These are phyloP conservation scores for Bilobella aurantiaca DNA, from an alignment of 1,140 invertebrate genomes.

Conservation along the genomic window DNA sequence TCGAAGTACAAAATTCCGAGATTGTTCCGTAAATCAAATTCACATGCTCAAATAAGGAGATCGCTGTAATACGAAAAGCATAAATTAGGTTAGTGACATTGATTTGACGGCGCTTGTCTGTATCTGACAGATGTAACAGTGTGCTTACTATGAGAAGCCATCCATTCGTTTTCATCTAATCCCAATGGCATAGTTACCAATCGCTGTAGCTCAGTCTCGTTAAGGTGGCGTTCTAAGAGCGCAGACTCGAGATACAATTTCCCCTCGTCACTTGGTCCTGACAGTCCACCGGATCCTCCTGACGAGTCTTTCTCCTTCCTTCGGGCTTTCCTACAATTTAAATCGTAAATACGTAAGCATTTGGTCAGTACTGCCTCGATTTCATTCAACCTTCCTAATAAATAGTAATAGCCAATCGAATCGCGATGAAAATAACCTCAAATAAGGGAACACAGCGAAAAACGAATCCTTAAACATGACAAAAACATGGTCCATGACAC, in stretches of 20 bases:
- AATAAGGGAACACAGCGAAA: too few relatives aligned
- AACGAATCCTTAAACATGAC: too few relatives aligned
- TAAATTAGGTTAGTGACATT: not conserved
- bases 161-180: slow-evolving; percentile 95
- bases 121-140: not conserved
- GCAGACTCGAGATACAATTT: slow-evolving; percentile 91
- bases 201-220: slow-evolving; percentile 81
- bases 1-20: slow-evolving; percentile 93
- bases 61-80: slow-evolving; percentile 54
- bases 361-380: not conserved
- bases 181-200: slow-evolving; percentile 85
- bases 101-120: too few relatives aligned
- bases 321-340: slow-evolving; percentile 76
- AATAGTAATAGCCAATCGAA: not conserved
- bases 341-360: not conserved
- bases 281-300: slow-evolving; percentile 31
- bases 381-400: too few relatives aligned
- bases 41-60: slow-evolving; percentile 95
- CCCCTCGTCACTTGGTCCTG: slow-evolving; percentile 62
- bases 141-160: slow-evolving; percentile 88
- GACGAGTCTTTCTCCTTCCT: slow-evolving; percentile 68
- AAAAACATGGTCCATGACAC: too few relatives aligned
- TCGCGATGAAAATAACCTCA: not conserved
- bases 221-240: slow-evolving; percentile 79
- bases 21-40: slow-evolving; percentile 95